phyloP scores from a whole-genome alignment of 1,140 invertebrate genomes.

The Tetraneura akinire region DNA sequence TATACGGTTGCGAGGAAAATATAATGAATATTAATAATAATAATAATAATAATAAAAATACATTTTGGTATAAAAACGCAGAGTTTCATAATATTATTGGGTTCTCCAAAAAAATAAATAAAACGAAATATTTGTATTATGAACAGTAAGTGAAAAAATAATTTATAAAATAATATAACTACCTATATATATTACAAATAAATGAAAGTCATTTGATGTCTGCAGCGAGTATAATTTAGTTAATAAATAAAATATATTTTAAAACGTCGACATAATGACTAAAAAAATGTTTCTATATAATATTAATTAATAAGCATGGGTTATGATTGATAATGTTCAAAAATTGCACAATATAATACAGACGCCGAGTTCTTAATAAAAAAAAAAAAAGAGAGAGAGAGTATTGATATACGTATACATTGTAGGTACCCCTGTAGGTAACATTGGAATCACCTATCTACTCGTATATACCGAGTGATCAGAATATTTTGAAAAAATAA shows the following conservation, averaged over 20 bases:
- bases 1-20: too few species aligned
- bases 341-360: not conserved
- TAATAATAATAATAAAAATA: too few species aligned
- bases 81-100: conserved; percentile 3
- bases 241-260: too few species aligned
- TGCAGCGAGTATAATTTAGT: not conserved
- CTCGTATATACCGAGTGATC: too few species aligned
- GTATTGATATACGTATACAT: not conserved
- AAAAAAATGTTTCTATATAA: not conserved
- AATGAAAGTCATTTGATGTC: not conserved
- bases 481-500: too few species aligned
- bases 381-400: not conserved
- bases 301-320: conserved; percentile 17
- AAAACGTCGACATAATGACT: not conserved
- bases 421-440: too few species aligned
- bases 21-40: too few species aligned
- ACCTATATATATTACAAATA: too few species aligned
- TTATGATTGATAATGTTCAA: too few species aligned
- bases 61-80: not conserved
- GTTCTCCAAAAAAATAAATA: not conserved
- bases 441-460: too few species aligned
- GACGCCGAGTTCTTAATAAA: not conserved
- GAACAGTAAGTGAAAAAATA: not conserved
- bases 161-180: too few species aligned
- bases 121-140: not conserved